Evolutionary conservation across 2,797 vertebrate genomes (phyloP).

Genomic region (Lacerta bilineata): DNA sequence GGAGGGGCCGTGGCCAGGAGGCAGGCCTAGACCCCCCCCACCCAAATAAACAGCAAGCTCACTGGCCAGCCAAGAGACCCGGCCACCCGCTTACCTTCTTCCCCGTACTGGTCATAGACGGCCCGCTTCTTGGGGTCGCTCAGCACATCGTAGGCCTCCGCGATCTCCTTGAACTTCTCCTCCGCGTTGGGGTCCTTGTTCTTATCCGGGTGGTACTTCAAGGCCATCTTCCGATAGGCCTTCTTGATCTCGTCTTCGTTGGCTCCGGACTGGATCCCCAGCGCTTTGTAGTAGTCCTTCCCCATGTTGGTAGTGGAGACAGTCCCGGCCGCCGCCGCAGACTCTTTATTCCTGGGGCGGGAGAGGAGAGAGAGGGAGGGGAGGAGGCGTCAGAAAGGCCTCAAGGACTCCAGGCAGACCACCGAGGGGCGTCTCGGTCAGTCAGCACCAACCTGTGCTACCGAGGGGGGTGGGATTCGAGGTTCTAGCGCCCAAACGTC

Average conservation of each 20-base stretch:
- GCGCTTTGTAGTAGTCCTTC: slow-evolving; percentile 98
- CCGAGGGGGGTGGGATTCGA: neutral
- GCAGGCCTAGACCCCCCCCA: too few relatives aligned
- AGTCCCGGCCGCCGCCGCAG: slow-evolving; percentile 72
- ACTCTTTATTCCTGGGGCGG: slow-evolving; percentile 83
- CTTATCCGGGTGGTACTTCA: slow-evolving; percentile 98
- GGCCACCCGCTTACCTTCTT: slow-evolving; percentile 89
- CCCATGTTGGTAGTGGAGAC: slow-evolving; percentile 91
- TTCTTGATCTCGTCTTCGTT: slow-evolving; percentile 99
- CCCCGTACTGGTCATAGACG: slow-evolving; percentile 96
- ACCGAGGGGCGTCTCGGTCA: neutral
- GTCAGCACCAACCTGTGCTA: neutral
- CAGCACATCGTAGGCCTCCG: slow-evolving; percentile 97
- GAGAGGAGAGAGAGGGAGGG: slow-evolving; percentile 60
- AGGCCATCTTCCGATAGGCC: slow-evolving; percentile 96
- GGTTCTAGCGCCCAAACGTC: neutral
- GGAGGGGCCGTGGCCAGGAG: neutral
- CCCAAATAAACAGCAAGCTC: too few relatives aligned
- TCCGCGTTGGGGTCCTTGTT: slow-evolving; percentile 96
- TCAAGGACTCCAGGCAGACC: neutral
- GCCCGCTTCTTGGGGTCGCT: slow-evolving; percentile 97
- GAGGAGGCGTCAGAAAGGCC: neutral
- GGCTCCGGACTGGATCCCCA: slow-evolving; percentile 93
- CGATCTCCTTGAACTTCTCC: slow-evolving; percentile 98
- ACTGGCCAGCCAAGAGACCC: too few relatives aligned